Evolutionary conservation across 2,888 invertebrate species (phyloP).

Genomic region (Autographa pulchrina): DNA sequence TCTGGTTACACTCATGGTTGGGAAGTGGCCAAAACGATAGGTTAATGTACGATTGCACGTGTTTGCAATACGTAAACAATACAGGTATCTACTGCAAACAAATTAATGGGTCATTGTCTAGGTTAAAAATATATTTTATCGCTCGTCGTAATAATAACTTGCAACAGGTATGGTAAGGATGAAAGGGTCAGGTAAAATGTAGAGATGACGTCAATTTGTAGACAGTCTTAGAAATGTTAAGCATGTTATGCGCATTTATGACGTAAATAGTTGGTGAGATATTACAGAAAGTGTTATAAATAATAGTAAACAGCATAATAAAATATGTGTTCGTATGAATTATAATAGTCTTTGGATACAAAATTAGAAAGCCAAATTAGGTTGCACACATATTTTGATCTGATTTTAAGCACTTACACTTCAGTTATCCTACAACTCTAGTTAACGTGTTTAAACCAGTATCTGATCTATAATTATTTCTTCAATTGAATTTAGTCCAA

Average conservation of each 20-base stretch:
- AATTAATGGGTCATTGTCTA: conserved; percentile 64
- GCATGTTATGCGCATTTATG: background rate
- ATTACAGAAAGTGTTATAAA: no score
- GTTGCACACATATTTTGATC: no score
- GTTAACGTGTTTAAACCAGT: no score
- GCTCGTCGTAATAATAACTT: conserved; percentile 12
- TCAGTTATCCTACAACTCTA: no score
- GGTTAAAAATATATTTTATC: conserved; percentile 48
- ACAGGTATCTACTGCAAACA: conserved; percentile 18
- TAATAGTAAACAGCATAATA: no score
- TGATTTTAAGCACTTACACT: no score
- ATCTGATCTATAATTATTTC: no score
- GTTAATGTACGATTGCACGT: conserved; percentile 78
- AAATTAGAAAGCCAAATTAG: no score
- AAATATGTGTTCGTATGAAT: no score
- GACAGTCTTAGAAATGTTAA: conserved; percentile 14
- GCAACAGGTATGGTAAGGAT: conserved; percentile 23
- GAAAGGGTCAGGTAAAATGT: conserved; percentile 13
- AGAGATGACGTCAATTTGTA: conserved; percentile 9
- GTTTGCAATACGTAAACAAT: conserved; percentile 50
- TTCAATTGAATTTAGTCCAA: no score
- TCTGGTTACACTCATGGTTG: conserved; percentile 60
- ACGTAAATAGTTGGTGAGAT: background rate
- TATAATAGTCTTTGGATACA: no score
- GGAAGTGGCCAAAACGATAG: conserved; percentile 70